phyloP scores from a whole-genome alignment of 2,888 invertebrate species.

The Mythimna impura region DNA sequence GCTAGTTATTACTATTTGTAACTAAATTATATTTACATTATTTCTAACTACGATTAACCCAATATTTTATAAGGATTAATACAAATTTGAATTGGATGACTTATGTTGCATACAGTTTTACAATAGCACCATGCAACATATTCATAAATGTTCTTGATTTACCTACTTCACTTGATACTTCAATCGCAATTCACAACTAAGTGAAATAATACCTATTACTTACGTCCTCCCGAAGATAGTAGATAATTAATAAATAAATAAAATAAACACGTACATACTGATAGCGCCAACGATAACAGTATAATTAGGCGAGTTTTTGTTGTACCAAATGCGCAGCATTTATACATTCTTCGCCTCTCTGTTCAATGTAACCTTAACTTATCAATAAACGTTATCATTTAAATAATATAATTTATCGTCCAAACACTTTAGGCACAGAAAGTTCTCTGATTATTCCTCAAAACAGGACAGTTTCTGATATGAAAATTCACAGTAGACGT shows the following conservation, averaged over 20 bases:
- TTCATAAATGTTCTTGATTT: slow-evolving; percentile 19
- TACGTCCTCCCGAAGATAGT: slow-evolving; percentile 52
- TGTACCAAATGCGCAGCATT: slow-evolving; percentile 69
- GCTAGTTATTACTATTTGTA: slow-evolving; percentile 25
- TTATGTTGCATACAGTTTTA: slow-evolving; percentile 22
- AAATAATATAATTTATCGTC: slow-evolving; percentile 72
- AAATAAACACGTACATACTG: slow-evolving; percentile 63
- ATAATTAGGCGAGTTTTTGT: slow-evolving; percentile 67
- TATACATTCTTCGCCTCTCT: slow-evolving; percentile 60
- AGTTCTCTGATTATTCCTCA: slow-evolving; percentile 68
- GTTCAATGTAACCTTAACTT: slow-evolving; percentile 70
- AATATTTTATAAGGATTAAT: slow-evolving; percentile 27
- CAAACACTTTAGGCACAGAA: slow-evolving; percentile 70
- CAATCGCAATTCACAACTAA: slow-evolving; percentile 32
- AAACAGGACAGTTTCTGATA: slow-evolving; percentile 60
- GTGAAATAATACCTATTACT: slow-evolving; percentile 58
- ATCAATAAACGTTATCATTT: slow-evolving; percentile 73
- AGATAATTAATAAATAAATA: slow-evolving; percentile 66
- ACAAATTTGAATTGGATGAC: slow-evolving; percentile 23
- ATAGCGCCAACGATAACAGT: slow-evolving; percentile 64
- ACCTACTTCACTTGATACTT: slow-evolving; percentile 41
- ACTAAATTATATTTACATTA: slow-evolving; percentile 58
- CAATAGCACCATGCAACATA: slow-evolving; percentile 27
- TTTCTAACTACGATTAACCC: slow-evolving; percentile 33
- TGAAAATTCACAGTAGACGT: slow-evolving; percentile 62